Evolutionary conservation across 2,113 vertebrate species (phyloP).

Genomic region (Pyrgilauda ruficollis): DNA sequence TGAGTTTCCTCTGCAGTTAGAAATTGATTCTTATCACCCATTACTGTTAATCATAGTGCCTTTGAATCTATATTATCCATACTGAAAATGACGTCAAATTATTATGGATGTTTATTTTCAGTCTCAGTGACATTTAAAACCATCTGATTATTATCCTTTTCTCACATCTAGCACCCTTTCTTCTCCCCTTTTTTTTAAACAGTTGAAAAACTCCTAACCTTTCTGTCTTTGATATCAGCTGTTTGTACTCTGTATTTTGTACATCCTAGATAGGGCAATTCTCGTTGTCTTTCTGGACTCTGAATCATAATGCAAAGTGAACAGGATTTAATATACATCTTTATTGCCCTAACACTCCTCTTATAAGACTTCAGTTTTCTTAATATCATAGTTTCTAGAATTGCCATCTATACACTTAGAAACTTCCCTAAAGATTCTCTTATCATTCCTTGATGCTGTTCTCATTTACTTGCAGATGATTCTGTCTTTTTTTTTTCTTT

Average conservation of each 20-base stretch:
- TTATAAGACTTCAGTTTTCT: not conserved
- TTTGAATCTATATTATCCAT: not conserved
- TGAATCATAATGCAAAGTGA: not conserved
- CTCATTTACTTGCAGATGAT: not conserved
- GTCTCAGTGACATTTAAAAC: not conserved
- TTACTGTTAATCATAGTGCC: not conserved
- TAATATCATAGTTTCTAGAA: not conserved
- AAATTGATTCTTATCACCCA: not conserved
- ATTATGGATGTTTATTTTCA: not conserved
- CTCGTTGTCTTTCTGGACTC: not conserved
- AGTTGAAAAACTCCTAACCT: not conserved
- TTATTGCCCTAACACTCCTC: not conserved
- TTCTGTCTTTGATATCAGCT: not conserved
- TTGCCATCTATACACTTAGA: not conserved
- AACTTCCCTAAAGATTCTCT: not conserved
- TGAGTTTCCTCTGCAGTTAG: not conserved
- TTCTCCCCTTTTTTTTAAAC: not conserved
- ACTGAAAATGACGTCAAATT: not conserved
- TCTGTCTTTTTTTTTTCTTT: not conserved
- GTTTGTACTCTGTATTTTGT: not conserved
- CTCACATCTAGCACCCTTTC: not conserved
- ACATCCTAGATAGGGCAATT: not conserved
- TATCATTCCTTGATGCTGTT: not conserved
- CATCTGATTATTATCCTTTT: not conserved
- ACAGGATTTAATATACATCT: not conserved